These are phyloP conservation scores for Cacajao melanocephalus DNA, from an alignment of 2,797 vertebrate genomes.

Conservation along the genomic window DNA sequence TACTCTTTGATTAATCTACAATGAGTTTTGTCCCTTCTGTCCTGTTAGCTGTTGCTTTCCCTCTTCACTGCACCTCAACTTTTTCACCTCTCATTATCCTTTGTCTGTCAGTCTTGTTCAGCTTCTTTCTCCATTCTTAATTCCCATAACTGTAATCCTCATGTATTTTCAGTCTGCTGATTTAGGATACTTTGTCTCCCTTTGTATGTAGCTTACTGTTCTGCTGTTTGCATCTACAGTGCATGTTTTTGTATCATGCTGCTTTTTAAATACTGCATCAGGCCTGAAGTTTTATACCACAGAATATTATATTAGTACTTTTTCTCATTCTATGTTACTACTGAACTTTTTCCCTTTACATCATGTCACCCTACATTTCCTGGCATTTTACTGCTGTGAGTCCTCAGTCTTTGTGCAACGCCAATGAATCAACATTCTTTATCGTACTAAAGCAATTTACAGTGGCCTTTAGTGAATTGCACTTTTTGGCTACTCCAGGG, in stretches of 20 bases:
- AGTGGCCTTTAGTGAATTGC: slow-evolving; percentile 51
- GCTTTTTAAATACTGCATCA: slow-evolving; percentile 48
- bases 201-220: neutral
- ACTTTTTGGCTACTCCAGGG: slow-evolving; percentile 55
- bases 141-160: slow-evolving; percentile 6
- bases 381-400: slow-evolving; percentile 8
- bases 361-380: neutral
- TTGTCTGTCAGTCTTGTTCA: neutral
- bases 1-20: neutral
- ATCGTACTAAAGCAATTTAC: slow-evolving; percentile 58
- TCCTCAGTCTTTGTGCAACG: neutral
- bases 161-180: slow-evolving; percentile 11
- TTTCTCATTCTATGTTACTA: slow-evolving; percentile 50
- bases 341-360: neutral
- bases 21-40: neutral
- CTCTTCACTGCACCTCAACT: neutral
- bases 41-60: neutral
- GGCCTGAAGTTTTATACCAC: slow-evolving; percentile 10
- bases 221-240: neutral
- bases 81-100: slow-evolving; percentile 37
- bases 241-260: neutral
- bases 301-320: slow-evolving; percentile 51
- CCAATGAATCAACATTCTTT: slow-evolving; percentile 68
- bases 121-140: slow-evolving; percentile 1
- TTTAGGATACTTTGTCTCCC: neutral